Base-by-base conservation (phyloP, 2,113 vertebrate species). In the Oxyura jamaicensis region DNA sequence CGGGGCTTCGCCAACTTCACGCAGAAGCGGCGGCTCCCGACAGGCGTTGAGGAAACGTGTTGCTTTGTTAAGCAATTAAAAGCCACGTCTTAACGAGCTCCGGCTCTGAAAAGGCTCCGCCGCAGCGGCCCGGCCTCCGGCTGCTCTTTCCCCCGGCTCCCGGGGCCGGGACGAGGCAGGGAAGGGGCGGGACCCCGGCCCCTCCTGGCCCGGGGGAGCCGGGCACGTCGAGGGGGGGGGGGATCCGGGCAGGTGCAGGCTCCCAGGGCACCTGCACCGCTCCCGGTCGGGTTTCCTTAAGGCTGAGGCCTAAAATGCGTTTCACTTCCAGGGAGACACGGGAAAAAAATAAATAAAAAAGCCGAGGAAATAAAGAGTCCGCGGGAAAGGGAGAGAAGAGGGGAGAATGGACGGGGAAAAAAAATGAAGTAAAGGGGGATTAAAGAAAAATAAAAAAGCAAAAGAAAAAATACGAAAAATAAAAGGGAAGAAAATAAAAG, bases 61-160 rank as follows among this genome's bases (percentile, higher is more conserved):
- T 25, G 87, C 87, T 95, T 90, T 95, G 73, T 92, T 91, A 93
- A 90, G 91, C 55, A 88, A 94, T 95, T 92, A 94, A 96, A 92
- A 95, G 48, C 72, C 42, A 3, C 44, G 58, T 89, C 68, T 28
- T 35, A 91, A 84, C 44, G 60, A 93, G 23, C 65, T 78, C 41
- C 52, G 74, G 88, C 56, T 63, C 89, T 89, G 84, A 88, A 95
- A 95, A 94, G 62, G 83, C 80, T 84, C 91, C 90, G 53, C 20
- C n/a, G 72, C 36, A 6, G 83, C 52, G 18, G 83, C 75, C 60
- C 78, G 48, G 55, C 62, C 81, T 67, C 66, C 46, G 58, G 73
- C 39, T 79, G 69, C 75, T 78, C 62, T 88, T 59, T 93, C 59
- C 50, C 50, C 71, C 13, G 67, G 46, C 73, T 50, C 36, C 60